A percentile compares a stretch with the other conserved stretches of the same genome.
These are phyloP conservation scores for Catharus fuscescens DNA, from an alignment of 2,113 vertebrate genomes.

Conservation along the genomic window DNA sequence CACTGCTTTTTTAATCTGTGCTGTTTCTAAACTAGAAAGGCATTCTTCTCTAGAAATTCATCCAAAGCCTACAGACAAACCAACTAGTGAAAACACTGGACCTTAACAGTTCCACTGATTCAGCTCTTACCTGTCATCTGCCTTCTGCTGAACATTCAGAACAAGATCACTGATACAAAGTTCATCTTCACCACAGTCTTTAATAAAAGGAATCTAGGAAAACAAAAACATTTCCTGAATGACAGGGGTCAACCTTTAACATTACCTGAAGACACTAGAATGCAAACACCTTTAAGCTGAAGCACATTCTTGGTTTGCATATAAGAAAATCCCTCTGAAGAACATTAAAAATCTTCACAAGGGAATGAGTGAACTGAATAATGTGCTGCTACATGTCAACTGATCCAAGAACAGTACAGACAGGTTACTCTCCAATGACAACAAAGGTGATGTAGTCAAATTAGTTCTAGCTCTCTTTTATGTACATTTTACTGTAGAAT, in stretches of 20 bases:
- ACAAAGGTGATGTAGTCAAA: not conserved
- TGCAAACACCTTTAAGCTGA: not conserved
- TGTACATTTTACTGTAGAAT: not conserved
- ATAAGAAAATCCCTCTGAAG: not conserved
- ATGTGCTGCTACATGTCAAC: not conserved
- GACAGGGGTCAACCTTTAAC: not conserved
- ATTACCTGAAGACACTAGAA: not conserved
- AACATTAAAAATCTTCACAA: not conserved
- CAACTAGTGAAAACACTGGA: not conserved
- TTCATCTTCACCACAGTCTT: conserved; percentile 90
- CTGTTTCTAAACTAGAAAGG: not conserved
- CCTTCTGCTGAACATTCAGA: conserved; percentile 77
- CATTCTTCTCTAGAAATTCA: not conserved
- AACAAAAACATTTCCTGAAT: not conserved
- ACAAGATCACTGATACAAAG: conserved; percentile 85
- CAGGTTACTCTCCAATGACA: not conserved
- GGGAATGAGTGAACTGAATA: not conserved
- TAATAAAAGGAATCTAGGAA: conserved; percentile 87
- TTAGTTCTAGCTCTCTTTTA: not conserved
- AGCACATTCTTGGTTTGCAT: not conserved
- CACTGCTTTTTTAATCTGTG: not conserved
- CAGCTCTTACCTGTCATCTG: conserved; percentile 72
- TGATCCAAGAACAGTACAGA: accelerated
- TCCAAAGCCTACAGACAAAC: not conserved
- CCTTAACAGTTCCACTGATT: not conserved